Evolutionary conservation across 2,888 invertebrate species (phyloP).

Genomic region (Tromatobia lineatoria): DNA sequence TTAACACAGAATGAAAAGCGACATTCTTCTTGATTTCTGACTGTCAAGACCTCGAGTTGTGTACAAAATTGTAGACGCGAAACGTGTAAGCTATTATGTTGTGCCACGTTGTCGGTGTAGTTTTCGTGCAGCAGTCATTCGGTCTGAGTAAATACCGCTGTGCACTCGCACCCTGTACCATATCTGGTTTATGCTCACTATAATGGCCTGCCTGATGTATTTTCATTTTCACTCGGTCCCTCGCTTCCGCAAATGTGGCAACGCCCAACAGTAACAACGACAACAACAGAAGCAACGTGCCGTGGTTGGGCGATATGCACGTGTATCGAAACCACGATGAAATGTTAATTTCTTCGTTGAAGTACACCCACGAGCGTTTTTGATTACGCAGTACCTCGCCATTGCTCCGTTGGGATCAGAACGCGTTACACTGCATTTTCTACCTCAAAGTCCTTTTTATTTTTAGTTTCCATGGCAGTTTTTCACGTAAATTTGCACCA

Average conservation of each 20-base stretch:
- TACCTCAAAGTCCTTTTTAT: conserved; percentile 4
- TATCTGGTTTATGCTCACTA: conserved; percentile 24
- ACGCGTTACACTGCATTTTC: conserved; percentile 3
- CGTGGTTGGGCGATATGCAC: neutral
- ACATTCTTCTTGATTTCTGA: conserved; percentile 12
- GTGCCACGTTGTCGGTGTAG: neutral
- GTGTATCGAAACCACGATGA: conserved; percentile 53
- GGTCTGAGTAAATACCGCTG: conserved; percentile 7
- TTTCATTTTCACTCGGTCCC: conserved; percentile 41
- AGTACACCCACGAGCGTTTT: conserved; percentile 54
- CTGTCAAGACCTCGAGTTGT: neutral
- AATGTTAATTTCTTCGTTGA: conserved; percentile 61
- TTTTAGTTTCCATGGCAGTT: neutral
- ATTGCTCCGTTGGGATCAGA: conserved; percentile 55
- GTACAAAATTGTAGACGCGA: neutral
- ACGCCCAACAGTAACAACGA: neutral
- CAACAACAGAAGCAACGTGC: neutral
- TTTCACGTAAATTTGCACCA: neutral
- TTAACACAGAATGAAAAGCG: neutral
- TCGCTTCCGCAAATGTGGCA: neutral
- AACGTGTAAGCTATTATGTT: neutral
- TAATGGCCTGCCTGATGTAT: conserved; percentile 50
- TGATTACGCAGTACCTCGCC: conserved; percentile 45
- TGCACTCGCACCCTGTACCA: conserved; percentile 1
- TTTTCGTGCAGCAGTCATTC: neutral